phyloP scores from a whole-genome alignment of 1,140 invertebrate species.

The Caenorhabditis briggsae region DNA sequence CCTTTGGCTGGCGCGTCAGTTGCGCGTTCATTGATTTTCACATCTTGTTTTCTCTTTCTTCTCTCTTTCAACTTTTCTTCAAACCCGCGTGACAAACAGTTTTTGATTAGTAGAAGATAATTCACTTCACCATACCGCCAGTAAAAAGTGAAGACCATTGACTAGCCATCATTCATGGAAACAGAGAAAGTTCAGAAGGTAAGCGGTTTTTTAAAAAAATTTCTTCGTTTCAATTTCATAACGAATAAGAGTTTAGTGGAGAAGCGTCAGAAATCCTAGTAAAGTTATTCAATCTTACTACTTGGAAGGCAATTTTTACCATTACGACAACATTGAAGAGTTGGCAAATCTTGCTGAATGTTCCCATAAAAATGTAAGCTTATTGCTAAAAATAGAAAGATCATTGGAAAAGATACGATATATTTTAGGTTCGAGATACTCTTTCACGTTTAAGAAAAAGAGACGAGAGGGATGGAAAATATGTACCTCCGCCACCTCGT shows the following conservation, averaged over 20 bases:
- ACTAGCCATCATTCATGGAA: not conserved
- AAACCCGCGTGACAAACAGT: not conserved
- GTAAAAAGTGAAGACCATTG: too few relatives aligned
- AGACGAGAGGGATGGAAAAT: constrained; percentile 9
- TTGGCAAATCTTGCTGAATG: not conserved
- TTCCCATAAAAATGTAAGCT: not conserved
- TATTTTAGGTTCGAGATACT: constrained; percentile 31
- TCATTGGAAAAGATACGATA: not conserved
- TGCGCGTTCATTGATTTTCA: constrained; percentile 35
- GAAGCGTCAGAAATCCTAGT: not conserved
- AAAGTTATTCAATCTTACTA: constrained; percentile 25
- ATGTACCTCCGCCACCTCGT: not conserved
- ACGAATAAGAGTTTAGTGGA: not conserved
- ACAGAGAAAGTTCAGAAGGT: not conserved
- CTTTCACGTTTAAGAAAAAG: not conserved
- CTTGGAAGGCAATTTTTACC: constrained; percentile 23
- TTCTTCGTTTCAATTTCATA: not conserved
- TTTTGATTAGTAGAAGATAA: too few relatives aligned
- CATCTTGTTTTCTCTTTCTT: not conserved
- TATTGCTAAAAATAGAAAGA: not conserved
- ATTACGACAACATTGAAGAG: not conserved
- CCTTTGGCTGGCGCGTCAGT: constrained; percentile 17
- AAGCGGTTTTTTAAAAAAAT: not conserved
- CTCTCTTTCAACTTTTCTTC: not conserved
- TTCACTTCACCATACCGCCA: too few relatives aligned